Evolutionary conservation across 2,888 invertebrate genomes (phyloP).

Genomic region (Leistus spinibarbis): DNA sequence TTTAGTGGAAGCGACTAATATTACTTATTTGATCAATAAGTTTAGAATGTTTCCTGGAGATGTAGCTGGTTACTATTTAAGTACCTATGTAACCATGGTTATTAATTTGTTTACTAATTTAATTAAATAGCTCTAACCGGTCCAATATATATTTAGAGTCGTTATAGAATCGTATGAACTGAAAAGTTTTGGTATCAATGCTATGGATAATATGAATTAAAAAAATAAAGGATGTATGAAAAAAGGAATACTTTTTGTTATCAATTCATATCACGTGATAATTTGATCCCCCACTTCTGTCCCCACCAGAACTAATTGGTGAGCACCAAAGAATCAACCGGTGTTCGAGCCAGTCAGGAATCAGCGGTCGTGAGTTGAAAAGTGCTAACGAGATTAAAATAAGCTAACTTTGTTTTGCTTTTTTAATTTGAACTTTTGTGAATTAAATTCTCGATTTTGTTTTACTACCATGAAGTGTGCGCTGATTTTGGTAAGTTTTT

Average conservation of each 20-base stretch:
- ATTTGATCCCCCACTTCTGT: constrained; percentile 5
- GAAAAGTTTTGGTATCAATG: too few species aligned
- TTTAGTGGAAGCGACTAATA: too few species aligned
- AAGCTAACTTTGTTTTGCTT: neutral
- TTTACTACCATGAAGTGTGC: neutral
- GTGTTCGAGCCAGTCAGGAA: constrained; percentile 12
- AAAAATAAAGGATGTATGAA: too few species aligned
- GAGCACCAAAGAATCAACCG: constrained; percentile 22
- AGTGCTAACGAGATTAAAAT: neutral
- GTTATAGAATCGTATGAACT: too few species aligned
- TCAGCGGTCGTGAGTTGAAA: neutral
- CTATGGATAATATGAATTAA: too few species aligned
- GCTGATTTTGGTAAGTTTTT: neutral
- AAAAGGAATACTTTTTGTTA: neutral
- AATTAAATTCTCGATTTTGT: neutral
- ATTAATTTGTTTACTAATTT: too few species aligned
- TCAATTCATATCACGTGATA: neutral
- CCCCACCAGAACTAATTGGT: constrained; percentile 28
- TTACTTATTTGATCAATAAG: too few species aligned
- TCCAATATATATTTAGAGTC: too few species aligned
- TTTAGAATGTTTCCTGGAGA: too few species aligned
- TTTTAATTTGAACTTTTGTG: neutral
- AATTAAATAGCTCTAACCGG: too few species aligned
- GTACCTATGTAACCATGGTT: too few species aligned
- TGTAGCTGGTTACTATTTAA: too few species aligned